Evolutionary conservation across 2,113 vertebrate species (phyloP), one percentile per base, ranked within the genome.

Genomic region (Podarcis raffonei): DNA sequence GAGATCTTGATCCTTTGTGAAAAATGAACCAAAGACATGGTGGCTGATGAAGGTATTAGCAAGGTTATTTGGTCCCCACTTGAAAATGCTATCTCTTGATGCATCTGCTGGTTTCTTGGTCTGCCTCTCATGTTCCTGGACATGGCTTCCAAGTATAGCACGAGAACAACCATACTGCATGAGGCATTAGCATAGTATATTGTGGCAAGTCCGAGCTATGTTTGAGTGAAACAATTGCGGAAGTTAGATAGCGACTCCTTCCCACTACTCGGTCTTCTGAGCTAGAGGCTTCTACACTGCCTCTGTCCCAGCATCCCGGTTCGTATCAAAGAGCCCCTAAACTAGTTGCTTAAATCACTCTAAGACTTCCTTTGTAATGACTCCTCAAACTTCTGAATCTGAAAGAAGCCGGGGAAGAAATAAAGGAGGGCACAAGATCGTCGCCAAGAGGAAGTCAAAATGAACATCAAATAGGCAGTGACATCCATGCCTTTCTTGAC

Each of bases 1-100:
- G 71, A 93, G 94, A 91, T 90, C 87, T 91, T 93, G 92, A 89
- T 93, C 90, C 87, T 87, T 91, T 92, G 86, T 85, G 87, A 53
- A 81, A 91, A 89, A 89, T 0, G 91, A 92, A 94, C 8, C n/a
- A 81, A 82, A 85, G 42, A 0, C 0, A 89, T 83, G 89, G 82
- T 0, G 0, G 91, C 82, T 85, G 90, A 89, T 94, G 87, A 93
- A 90, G 87, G 48, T 88, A 53, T 84, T 68, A 32, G 85, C 0
- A 1, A 87, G 81, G 25, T 57, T 92, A 84, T 90, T 0, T 0
- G 84, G 57, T 93, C 22, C 88, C 68, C 27, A 81, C 20, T 1
- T 72, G 59, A 80, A 69, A 89, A 87, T 6, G 1, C 76, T 65
- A 76, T 81, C 74, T 87, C 85, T 94, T 91, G 88, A 53, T 25